Evolutionary conservation across 2,113 vertebrate genomes (phyloP), one percentile per base, ranked within the genome.

Genomic region (Neogobius melanostomus): DNA sequence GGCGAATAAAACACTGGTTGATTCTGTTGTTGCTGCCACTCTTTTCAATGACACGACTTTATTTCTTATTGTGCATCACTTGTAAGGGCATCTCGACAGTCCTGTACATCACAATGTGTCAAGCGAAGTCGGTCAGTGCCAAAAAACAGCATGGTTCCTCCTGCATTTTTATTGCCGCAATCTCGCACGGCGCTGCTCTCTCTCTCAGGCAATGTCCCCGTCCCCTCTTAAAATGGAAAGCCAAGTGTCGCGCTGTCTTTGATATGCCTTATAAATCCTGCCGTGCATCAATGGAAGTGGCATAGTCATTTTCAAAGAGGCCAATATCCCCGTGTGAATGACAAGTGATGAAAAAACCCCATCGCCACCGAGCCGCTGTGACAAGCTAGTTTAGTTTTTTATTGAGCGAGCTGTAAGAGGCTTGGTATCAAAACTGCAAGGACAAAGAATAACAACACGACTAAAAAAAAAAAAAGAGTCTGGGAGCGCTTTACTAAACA

Each of bases 341-440:
- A 84, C 86, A 80, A 68, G 68, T 71, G 76, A 88, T 82, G 81
- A 82, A 77, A 76, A 79, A 77, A 82, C 78, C 76, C 82, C 66
- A 76, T 83, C 82, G 84, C 61, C 64, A n/a, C 68, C 66, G 12
- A 54, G 66, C 75, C 75, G 43, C 71, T 78, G 83, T 66, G 79
- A 76, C 80, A 59, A 57, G 79, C 82, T 76, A 51, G 77, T 75
- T 81, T 81, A 66, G 73, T 78, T 88, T 80, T 88, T 83, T 84
- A 88, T 84, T 83, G 84, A 86, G 83, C 49, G 64, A 77, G 74
- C 79, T 63, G 77, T 76, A 74, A 80, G 83, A 86, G 68, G 85
- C 75, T 85, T 57, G 46, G 68, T 65, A 72, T 87, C 67, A 79
- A 77, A 76, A 79, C 66, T 71, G 59, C 74, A 65, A 62, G 59